phyloP scores from a whole-genome alignment of 2,888 invertebrate species.

The Abscondita cerata region DNA sequence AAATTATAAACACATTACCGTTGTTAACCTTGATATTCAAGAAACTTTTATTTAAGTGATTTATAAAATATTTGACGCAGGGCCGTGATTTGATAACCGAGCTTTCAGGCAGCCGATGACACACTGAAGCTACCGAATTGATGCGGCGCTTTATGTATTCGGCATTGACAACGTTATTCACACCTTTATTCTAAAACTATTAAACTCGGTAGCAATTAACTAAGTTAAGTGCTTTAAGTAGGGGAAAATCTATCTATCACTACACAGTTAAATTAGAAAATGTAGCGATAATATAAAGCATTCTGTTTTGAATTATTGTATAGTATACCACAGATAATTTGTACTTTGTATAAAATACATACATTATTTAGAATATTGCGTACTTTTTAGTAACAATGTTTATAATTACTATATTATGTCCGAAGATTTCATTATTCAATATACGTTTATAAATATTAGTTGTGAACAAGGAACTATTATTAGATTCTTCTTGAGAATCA shows the following conservation, averaged over 20 bases:
- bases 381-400: neutral
- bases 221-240: constrained; percentile 10
- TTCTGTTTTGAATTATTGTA: too few species aligned
- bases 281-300: neutral
- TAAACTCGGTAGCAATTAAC: constrained; percentile 14
- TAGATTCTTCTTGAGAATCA: neutral
- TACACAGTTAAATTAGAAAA: neutral
- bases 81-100: constrained; percentile 10
- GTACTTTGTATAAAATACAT: too few species aligned
- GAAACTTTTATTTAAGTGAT: neutral
- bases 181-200: constrained; percentile 30
- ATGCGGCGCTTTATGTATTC: constrained; percentile 38
- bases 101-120: constrained; percentile 32
- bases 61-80: constrained; percentile 2
- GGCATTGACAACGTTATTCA: constrained; percentile 35
- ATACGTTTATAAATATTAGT: too few species aligned
- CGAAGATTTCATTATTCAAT: too few species aligned
- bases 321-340: too few species aligned
- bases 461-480: too few species aligned
- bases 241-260: constrained; percentile 9
- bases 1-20: too few species aligned
- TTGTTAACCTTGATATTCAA: neutral
- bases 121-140: constrained; percentile 34
- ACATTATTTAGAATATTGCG: too few species aligned
- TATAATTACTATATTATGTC: neutral